phyloP scores from a whole-genome alignment of 2,797 vertebrate genomes.

The Eurystomus glaucurus region DNA sequence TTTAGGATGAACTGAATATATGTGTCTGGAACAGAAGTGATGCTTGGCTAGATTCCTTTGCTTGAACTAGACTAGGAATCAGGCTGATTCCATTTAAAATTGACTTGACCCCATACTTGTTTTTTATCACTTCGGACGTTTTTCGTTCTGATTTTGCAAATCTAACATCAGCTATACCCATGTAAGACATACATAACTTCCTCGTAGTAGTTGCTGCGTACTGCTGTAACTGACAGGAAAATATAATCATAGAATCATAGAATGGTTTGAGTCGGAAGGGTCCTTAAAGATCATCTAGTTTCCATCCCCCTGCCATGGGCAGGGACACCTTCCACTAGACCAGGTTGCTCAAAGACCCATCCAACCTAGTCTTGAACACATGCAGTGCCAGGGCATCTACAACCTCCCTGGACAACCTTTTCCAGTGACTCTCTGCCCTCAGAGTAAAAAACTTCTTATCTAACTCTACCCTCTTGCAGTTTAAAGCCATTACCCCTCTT shows the following conservation, averaged over 20 bases:
- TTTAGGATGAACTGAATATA: background rate
- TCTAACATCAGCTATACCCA: background rate
- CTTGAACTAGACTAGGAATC: background rate
- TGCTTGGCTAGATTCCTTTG: background rate
- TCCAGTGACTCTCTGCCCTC: no score
- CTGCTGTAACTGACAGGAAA: background rate
- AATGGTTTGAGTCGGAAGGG: no score
- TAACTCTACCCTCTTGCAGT: no score
- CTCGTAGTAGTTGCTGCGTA: background rate
- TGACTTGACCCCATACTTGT: rapidly evolving
- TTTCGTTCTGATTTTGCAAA: background rate
- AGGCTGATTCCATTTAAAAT: background rate
- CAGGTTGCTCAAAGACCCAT: no score
- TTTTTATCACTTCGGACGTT: background rate
- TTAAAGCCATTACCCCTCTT: no score
- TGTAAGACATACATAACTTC: background rate
- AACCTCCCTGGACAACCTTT: no score
- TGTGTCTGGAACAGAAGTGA: background rate
- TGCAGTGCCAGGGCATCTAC: no score
- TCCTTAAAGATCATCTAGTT: no score
- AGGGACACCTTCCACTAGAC: no score
- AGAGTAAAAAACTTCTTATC: no score
- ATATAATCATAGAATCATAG: background rate
- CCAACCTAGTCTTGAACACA: no score
- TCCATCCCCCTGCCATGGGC: no score